These are phyloP conservation scores for Varanus komodoensis DNA, from an alignment of 2,113 vertebrate genomes.

Conservation along the genomic window DNA sequence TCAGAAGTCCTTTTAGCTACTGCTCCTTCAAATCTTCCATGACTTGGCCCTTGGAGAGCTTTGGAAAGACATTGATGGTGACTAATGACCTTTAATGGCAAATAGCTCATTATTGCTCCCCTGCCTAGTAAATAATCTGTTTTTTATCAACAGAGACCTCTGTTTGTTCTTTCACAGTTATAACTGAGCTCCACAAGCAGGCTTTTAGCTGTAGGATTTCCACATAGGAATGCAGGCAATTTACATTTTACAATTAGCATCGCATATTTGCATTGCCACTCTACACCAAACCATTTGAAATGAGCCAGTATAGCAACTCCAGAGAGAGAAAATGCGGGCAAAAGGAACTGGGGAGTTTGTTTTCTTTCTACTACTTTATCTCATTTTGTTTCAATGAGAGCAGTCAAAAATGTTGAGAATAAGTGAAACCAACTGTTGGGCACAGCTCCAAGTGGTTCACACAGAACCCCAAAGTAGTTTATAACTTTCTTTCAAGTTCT, in stretches of 20 bases:
- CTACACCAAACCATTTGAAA: background rate
- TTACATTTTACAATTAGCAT: background rate
- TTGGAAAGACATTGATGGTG: background rate
- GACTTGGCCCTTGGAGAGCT: background rate
- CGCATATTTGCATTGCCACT: background rate
- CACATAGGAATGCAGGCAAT: background rate
- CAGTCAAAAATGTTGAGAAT: conserved; percentile 65
- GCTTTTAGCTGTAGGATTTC: background rate
- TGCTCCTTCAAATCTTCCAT: background rate
- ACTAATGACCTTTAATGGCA: background rate
- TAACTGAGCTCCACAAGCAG: background rate
- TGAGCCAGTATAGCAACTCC: conserved; percentile 35
- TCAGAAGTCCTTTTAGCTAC: background rate
- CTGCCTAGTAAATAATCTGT: background rate
- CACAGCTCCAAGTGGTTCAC: conserved; percentile 67
- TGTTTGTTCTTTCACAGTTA: background rate
- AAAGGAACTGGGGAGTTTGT: conserved; percentile 34
- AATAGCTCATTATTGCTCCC: too few relatives aligned
- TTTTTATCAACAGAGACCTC: background rate
- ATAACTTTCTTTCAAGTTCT: conserved; percentile 69
- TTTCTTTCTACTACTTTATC: conserved; percentile 76
- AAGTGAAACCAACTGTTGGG: conserved; percentile 77
- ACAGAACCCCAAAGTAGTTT: conserved; percentile 70
- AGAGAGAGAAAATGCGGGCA: conserved; percentile 19
- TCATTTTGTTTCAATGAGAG: conserved; percentile 68